Conservation (phyloP, 2,888 invertebrate genomes). For the Drosophila hamatofila region DNA sequence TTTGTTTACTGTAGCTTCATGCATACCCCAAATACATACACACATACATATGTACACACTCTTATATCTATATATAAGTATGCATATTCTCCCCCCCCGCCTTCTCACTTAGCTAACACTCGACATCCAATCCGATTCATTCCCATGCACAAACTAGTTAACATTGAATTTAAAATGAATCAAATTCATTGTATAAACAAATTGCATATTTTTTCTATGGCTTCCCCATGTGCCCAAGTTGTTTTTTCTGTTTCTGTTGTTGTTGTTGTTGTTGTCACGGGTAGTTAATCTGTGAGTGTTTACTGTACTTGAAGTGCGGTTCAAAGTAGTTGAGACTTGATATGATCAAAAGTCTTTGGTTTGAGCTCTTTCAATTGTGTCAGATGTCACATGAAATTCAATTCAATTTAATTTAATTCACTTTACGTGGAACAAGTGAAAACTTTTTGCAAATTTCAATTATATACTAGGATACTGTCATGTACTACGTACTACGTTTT, state of each 20-base stretch:
- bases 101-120: neutral
- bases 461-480: neutral
- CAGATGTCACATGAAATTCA: slow-evolving; percentile 29
- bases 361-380: slow-evolving; percentile 45
- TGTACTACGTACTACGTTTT: neutral
- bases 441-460: slow-evolving; percentile 26
- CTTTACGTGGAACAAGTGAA: slow-evolving; percentile 16
- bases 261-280: slow-evolving; percentile 30
- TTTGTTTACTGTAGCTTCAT: neutral
- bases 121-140: slow-evolving; percentile 15
- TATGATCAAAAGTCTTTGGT: slow-evolving; percentile 24
- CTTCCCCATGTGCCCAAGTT: slow-evolving; percentile 53
- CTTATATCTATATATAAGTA: neutral
- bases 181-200: slow-evolving; percentile 50
- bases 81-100: slow-evolving; percentile 5
- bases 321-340: slow-evolving; percentile 32
- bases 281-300: slow-evolving; percentile 26
- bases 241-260: too few relatives aligned
- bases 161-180: slow-evolving; percentile 72
- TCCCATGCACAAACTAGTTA: slow-evolving; percentile 60
- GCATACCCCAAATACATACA: neutral
- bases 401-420: slow-evolving; percentile 27
- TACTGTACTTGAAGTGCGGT: slow-evolving; percentile 49
- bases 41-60: neutral
- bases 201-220: slow-evolving; percentile 62